Percentiles rank a stretch among this genome's conserved stretches.
Evolutionary conservation across 2,113 vertebrate species (phyloP).

Genomic region (Oncorhynchus kisutch): DNA sequence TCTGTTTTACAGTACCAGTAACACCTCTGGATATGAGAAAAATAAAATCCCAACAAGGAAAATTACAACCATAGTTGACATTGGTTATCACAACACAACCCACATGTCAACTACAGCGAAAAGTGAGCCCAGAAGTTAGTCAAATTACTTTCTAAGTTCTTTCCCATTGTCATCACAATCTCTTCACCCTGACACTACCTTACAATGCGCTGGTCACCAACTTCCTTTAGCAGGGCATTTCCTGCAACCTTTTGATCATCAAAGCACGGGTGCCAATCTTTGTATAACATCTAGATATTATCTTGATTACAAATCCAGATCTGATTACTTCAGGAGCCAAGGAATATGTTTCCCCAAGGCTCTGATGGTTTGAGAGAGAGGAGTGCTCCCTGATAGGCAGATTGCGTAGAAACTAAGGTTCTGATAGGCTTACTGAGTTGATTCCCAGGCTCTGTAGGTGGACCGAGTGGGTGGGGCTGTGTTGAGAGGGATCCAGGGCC

Average conservation of each 20-base stretch:
- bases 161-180: not conserved
- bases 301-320: slow-evolving; percentile 20
- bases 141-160: not conserved
- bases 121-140: not conserved
- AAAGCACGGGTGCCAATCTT: not conserved
- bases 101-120: not conserved
- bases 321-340: not conserved
- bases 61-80: not conserved
- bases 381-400: too few species aligned
- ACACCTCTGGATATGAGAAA: not conserved
- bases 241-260: not conserved
- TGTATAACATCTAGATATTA: not conserved
- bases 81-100: not conserved
- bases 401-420: not conserved
- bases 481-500: too few species aligned
- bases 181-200: not conserved
- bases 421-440: slow-evolving; percentile 8
- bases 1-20: slow-evolving; percentile 6
- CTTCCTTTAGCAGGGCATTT: not conserved
- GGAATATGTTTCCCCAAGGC: not conserved
- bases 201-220: not conserved
- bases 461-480: not conserved
- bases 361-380: too few species aligned
- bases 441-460: not conserved
- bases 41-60: too few species aligned